phyloP scores from a whole-genome alignment of 1,140 invertebrate species.

The Heliconius congener region DNA sequence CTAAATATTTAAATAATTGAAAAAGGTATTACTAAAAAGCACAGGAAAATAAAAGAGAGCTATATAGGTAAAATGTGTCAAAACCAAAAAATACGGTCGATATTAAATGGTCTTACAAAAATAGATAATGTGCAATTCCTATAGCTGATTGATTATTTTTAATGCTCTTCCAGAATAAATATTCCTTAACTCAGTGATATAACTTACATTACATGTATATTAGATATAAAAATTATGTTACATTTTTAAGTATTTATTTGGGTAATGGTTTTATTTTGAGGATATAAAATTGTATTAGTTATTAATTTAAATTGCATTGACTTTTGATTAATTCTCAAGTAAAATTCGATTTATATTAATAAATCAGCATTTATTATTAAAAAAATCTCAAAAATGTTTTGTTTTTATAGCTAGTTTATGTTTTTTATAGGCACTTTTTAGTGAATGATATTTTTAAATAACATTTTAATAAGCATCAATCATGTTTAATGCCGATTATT shows the following conservation, averaged over 20 bases:
- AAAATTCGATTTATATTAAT: neutral
- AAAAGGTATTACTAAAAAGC: neutral
- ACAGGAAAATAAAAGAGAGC: neutral
- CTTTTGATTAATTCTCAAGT: too few species aligned
- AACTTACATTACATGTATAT: neutral
- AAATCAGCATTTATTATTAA: neutral
- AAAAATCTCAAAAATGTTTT: neutral
- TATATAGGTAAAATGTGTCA: neutral
- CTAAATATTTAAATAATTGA: neutral
- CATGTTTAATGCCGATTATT: neutral
- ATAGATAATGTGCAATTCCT: neutral
- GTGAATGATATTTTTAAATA: neutral
- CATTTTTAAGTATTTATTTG: too few species aligned
- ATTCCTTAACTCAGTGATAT: slow-evolving; percentile 1
- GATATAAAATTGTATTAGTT: too few species aligned
- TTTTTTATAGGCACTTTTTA: neutral
- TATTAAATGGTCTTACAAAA: neutral
- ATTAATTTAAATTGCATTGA: too few species aligned
- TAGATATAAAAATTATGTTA: too few species aligned
- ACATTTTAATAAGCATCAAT: neutral
- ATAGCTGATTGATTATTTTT: neutral
- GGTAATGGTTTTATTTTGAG: too few species aligned
- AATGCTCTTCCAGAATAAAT: neutral
- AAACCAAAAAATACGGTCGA: neutral
- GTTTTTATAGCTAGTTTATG: neutral